Conservation (phyloP, 2,797 vertebrate species). For the Peromyscus eremicus region DNA sequence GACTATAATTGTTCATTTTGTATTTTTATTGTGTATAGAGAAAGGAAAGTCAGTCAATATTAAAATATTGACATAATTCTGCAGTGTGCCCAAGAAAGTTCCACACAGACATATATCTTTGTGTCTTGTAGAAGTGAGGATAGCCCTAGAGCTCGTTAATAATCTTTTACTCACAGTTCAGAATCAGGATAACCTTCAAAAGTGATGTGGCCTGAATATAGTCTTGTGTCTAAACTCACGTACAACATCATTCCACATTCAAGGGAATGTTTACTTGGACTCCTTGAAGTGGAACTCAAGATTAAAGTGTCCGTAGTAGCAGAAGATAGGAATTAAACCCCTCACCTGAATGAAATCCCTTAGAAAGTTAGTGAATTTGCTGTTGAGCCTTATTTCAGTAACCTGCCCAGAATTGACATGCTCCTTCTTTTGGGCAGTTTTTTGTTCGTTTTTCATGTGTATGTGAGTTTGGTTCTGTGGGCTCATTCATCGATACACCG, state of each 20-base stretch:
- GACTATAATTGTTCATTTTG: background rate
- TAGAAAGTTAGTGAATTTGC: background rate
- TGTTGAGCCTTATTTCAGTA: background rate
- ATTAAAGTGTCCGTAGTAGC: background rate
- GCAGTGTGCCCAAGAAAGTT: background rate
- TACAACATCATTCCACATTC: background rate
- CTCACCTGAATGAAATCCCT: background rate
- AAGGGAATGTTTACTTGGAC: background rate
- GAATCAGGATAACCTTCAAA: background rate
- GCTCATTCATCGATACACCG: background rate
- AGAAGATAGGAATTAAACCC: background rate
- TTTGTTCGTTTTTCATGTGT: background rate
- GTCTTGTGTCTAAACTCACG: background rate
- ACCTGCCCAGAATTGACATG: background rate
- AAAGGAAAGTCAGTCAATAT: background rate
- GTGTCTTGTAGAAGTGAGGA: background rate
- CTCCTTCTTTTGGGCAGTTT: background rate
- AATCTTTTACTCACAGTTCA: background rate
- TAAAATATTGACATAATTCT: background rate
- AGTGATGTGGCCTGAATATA: background rate
- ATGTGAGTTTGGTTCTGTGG: background rate
- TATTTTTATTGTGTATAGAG: constrained; percentile 4
- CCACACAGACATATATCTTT: background rate
- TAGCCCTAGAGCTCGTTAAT: background rate
- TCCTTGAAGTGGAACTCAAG: constrained; percentile 25